Percentiles rank a stretch among this genome's conserved stretches.
phyloP scores from a whole-genome alignment of 1,140 invertebrate species.

The Drosophila parvula region DNA sequence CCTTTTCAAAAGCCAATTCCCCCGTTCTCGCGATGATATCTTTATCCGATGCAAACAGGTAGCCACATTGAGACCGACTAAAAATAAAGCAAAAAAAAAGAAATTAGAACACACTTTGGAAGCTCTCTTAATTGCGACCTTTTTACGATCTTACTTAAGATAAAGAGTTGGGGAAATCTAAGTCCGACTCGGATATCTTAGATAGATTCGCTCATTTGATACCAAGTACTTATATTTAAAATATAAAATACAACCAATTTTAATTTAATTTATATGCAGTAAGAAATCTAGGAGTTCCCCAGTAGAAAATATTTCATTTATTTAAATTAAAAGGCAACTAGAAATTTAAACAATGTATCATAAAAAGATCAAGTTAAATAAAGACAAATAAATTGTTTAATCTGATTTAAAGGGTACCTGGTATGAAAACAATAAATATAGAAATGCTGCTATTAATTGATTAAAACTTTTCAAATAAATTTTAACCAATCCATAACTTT shows the following conservation, averaged over 20 bases:
- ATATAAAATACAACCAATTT: neutral
- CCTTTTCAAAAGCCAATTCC: neutral
- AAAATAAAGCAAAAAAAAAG: constrained; percentile 17
- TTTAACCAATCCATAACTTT: too few species aligned
- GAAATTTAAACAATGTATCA: too few species aligned
- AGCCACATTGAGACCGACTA: neutral
- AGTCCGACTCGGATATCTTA: neutral
- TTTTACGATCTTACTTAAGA: constrained; percentile 35
- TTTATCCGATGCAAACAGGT: constrained; percentile 21
- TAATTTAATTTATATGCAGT: neutral
- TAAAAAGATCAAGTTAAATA: too few species aligned
- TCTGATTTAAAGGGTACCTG: too few species aligned
- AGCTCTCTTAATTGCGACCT: constrained; percentile 27
- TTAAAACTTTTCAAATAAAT: neutral
- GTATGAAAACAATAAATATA: too few species aligned
- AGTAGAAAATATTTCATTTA: too few species aligned
- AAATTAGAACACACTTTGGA: constrained; percentile 47
- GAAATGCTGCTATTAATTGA: neutral
- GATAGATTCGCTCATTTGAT: neutral
- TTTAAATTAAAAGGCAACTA: too few species aligned
- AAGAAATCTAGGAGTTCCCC: too few species aligned
- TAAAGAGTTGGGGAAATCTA: constrained; percentile 35
- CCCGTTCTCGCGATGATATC: neutral
- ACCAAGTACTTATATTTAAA: neutral
- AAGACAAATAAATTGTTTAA: too few species aligned